Percentiles rank a stretch among this genome's conserved stretches.
These are phyloP conservation scores for Cephus sareptanus DNA, from an alignment of 2,888 invertebrate species.

Conservation along the genomic window DNA sequence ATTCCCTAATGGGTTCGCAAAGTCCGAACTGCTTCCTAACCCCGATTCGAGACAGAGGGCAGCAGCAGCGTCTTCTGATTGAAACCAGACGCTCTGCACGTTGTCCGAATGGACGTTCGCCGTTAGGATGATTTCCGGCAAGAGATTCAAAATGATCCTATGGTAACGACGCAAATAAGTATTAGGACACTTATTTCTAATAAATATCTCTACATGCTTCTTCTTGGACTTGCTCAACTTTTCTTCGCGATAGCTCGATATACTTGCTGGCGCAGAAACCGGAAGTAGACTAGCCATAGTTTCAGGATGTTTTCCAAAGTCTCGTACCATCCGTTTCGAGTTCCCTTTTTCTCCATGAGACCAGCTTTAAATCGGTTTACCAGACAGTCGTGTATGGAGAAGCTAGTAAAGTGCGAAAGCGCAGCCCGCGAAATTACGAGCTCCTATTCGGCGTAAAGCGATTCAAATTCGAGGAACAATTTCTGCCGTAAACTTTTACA, in stretches of 20 bases:
- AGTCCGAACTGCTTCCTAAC: not conserved
- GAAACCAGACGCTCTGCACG: not conserved
- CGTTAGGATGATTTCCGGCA: not conserved
- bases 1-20: not conserved
- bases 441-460: not conserved
- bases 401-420: not conserved
- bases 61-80: not conserved
- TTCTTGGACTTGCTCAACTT: not conserved
- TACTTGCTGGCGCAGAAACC: not conserved
- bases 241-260: not conserved
- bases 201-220: too few relatives aligned
- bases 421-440: not conserved
- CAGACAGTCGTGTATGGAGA: not conserved
- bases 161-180: not conserved
- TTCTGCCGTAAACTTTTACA: not conserved
- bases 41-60: slow-evolving; percentile 13
- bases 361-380: not conserved
- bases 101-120: slow-evolving; percentile 2
- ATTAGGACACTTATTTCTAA: not conserved
- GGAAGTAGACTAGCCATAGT: not conserved
- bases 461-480: slow-evolving; percentile 5
- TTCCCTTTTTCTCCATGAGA: not conserved
- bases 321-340: not conserved
- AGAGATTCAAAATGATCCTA: not conserved
- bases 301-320: not conserved